These are phyloP conservation scores for Lithophane socia DNA, from an alignment of 2,888 invertebrate species.

Conservation along the genomic window DNA sequence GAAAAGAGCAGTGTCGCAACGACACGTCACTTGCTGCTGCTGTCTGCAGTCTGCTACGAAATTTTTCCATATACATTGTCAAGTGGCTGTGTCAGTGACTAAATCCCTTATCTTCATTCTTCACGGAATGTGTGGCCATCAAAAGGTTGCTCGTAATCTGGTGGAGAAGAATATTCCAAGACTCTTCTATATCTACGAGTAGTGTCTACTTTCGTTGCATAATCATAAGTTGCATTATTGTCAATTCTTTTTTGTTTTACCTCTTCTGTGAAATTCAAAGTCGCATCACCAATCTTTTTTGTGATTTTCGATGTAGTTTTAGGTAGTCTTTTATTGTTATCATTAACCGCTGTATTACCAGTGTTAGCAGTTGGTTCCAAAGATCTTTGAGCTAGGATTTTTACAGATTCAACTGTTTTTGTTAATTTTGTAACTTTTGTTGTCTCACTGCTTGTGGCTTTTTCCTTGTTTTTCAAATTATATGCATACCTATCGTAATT, in stretches of 20 bases:
- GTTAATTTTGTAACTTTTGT: too few species aligned
- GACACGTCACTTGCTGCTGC: too few species aligned
- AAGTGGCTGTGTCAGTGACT: too few species aligned
- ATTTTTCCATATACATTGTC: background rate
- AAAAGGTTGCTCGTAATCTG: background rate
- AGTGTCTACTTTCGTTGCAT: background rate
- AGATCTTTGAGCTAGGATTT: too few species aligned
- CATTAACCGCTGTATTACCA: too few species aligned
- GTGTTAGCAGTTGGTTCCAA: too few species aligned
- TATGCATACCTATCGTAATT: background rate
- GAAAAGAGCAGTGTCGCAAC: too few species aligned
- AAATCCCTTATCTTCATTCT: background rate
- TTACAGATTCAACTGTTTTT: background rate
- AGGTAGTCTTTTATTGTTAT: too few species aligned
- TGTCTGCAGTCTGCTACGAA: too few species aligned
- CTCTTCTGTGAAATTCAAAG: background rate
- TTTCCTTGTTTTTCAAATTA: background rate
- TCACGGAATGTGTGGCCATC: background rate
- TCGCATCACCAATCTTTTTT: background rate
- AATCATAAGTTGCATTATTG: background rate
- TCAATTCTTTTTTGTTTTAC: too few species aligned
- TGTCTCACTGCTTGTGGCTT: fast-evolving
- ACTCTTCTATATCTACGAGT: background rate
- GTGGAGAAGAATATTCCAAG: background rate
- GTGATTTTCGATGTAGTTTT: background rate